Evolutionary conservation across 2,888 invertebrate species (phyloP), one percentile per base, ranked within the genome.

Genomic region (Nomada fabriciana): DNA sequence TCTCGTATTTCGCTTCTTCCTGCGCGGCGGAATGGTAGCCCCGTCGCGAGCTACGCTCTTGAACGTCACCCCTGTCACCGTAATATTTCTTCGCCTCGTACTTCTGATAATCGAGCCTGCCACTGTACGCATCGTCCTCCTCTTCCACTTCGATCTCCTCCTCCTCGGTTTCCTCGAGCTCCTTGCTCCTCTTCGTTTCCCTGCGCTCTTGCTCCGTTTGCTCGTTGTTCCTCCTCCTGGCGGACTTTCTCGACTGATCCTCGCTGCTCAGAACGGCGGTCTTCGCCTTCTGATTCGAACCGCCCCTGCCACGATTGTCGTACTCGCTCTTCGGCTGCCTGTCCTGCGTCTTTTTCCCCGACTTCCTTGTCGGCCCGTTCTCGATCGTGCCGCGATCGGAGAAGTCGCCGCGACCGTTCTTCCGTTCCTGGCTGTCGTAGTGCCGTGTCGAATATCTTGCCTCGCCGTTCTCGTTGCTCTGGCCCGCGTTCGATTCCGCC

Each of bases 401-500:
- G 25, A 86, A 90, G 11, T 91, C 89, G 1, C 88, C 89, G 1
- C 88, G 77, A 1, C 81, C 72, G 36, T 83, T 88, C 70, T 87
- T 87, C 5, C 86, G 85, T 0, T 81, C 85, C 10, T 86, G 88
- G 18, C 55, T 86, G 81, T 86, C 89, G 70, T 86, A 87, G 15
- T 74, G 85, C 2, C 82, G 76, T 15, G 7, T 81, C 2, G 70
- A 23, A 50, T 87, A 87, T 57, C 84, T 79, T 13, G 60, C 15
- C 23, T 85, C 85, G 7, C 78, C 84, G n/a, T 77, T 86, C 43
- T 92, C 91, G 70, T 83, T 89, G 23, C 81, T 82, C 60, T 88
- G 86, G 18, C 83, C 88, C 65, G 68, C 83, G 65, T 91, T 92
- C 0, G 92, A 89, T 69, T 94, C 93, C 25, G 93, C 93, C 94